phyloP scores from a whole-genome alignment of 2,113 vertebrate genomes.

The Eulemur macaco region DNA sequence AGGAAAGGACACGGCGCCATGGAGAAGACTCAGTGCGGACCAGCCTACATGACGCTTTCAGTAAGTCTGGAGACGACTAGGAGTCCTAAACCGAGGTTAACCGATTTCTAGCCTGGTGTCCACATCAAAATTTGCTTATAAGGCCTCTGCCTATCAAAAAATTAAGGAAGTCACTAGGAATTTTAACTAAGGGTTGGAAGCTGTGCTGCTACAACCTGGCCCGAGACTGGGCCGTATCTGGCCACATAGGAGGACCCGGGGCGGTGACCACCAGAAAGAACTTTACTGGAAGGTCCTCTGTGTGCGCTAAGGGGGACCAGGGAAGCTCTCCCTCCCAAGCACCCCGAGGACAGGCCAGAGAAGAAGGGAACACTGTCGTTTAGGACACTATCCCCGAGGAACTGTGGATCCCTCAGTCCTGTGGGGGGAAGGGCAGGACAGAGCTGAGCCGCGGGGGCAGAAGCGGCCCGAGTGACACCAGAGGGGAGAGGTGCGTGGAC shows the following conservation, averaged over 20 bases:
- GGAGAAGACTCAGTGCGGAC: rapidly evolving
- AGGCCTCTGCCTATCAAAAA: neutral
- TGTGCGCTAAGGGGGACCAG: neutral
- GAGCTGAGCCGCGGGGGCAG: neutral
- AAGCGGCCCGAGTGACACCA: rapidly evolving
- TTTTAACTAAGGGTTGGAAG: neutral
- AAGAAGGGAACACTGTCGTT: neutral
- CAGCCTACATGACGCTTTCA: neutral
- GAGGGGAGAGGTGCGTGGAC: rapidly evolving
- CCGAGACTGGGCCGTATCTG: neutral
- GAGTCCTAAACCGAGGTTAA: neutral
- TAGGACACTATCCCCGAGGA: neutral
- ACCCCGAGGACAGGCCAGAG: no score
- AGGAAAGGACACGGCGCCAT: rapidly evolving
- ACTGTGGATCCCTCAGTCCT: neutral
- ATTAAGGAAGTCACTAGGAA: neutral
- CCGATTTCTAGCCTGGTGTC: neutral
- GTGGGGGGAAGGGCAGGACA: rapidly evolving
- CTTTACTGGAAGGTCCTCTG: rapidly evolving
- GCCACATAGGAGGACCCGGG: rapidly evolving
- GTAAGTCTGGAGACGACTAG: neutral
- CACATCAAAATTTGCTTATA: neutral
- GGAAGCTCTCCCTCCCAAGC: neutral
- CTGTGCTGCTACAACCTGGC: rapidly evolving
- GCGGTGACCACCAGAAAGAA: neutral